Evolutionary conservation across 1,140 invertebrate genomes (phyloP).

Genomic region (Wasmannia auropunctata): DNA sequence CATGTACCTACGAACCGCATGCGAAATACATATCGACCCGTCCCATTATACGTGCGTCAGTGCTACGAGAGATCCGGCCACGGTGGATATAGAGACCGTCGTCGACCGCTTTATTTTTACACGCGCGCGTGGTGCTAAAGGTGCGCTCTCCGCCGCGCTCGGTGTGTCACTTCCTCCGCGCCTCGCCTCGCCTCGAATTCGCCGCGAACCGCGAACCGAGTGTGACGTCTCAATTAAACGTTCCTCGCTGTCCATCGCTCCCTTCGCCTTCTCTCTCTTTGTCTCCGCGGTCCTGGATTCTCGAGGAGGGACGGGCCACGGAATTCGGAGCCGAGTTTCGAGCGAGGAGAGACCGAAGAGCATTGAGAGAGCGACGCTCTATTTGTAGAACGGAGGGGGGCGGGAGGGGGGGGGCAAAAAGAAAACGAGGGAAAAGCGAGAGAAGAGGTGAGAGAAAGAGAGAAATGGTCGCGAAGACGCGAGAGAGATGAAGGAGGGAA

Average conservation of each 20-base stretch:
- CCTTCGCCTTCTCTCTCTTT: background rate
- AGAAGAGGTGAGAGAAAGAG: background rate
- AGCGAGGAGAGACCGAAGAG: background rate
- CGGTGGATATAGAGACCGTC: background rate
- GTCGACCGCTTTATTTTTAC: conserved; percentile 47
- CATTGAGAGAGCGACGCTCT: conserved; percentile 6
- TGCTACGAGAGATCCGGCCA: background rate
- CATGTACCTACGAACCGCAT: conserved; percentile 30
- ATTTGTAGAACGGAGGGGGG: conserved; percentile 45
- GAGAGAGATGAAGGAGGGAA: background rate
- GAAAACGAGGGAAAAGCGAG: background rate
- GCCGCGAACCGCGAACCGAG: background rate
- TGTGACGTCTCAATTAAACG: conserved; percentile 58
- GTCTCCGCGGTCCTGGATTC: background rate
- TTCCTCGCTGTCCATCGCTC: background rate
- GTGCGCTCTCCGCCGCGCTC: too few relatives aligned
- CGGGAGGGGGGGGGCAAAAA: too few relatives aligned
- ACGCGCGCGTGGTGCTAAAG: background rate
- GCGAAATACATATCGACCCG: conserved; percentile 45
- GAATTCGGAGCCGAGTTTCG: background rate
- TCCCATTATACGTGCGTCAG: conserved; percentile 32
- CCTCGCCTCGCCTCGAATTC: background rate
- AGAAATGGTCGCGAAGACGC: background rate
- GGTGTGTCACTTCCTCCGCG: conserved; percentile 13
- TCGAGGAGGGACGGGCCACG: background rate